Conservation (phyloP, 2,888 invertebrate species). For the Acleris sparsana region DNA sequence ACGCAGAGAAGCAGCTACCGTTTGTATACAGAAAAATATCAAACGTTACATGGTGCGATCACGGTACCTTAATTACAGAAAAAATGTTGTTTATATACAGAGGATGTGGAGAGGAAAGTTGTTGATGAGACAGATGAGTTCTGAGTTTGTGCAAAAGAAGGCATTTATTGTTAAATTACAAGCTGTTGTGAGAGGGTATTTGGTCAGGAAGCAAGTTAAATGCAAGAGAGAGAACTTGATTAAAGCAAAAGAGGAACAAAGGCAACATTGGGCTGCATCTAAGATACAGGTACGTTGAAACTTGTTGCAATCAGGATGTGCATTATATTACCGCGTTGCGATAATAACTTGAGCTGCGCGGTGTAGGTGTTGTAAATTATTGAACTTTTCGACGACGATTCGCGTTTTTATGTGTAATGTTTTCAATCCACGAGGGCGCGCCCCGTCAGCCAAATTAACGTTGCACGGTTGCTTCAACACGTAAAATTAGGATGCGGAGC, state of each 20-base stretch:
- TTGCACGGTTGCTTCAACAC: too few relatives aligned
- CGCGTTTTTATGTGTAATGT: too few relatives aligned
- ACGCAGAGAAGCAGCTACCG: conserved; percentile 54
- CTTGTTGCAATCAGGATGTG: neutral
- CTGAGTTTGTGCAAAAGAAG: conserved; percentile 62
- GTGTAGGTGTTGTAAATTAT: too few relatives aligned
- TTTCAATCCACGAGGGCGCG: too few relatives aligned
- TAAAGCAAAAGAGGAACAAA: conserved; percentile 68
- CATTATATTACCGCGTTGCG: too few relatives aligned
- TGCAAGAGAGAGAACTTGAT: conserved; percentile 68
- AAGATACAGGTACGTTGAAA: conserved; percentile 83
- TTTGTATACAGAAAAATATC: conserved; percentile 65
- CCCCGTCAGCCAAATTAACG: too few relatives aligned
- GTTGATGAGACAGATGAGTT: conserved; percentile 62
- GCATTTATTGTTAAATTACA: conserved; percentile 64
- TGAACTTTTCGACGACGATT: too few relatives aligned
- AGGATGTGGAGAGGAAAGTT: conserved; percentile 70
- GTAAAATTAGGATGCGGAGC: too few relatives aligned
- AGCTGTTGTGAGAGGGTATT: conserved; percentile 73
- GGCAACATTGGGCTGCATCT: conserved; percentile 79
- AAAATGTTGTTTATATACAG: conserved; percentile 63
- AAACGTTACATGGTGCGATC: conserved; percentile 60
- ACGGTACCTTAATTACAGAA: conserved; percentile 54
- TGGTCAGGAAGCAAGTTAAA: conserved; percentile 74
- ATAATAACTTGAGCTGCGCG: too few relatives aligned